Evolutionary conservation across 2,797 vertebrate species (phyloP), one percentile per base, ranked within the genome.

Genomic region (Anas capensis): DNA sequence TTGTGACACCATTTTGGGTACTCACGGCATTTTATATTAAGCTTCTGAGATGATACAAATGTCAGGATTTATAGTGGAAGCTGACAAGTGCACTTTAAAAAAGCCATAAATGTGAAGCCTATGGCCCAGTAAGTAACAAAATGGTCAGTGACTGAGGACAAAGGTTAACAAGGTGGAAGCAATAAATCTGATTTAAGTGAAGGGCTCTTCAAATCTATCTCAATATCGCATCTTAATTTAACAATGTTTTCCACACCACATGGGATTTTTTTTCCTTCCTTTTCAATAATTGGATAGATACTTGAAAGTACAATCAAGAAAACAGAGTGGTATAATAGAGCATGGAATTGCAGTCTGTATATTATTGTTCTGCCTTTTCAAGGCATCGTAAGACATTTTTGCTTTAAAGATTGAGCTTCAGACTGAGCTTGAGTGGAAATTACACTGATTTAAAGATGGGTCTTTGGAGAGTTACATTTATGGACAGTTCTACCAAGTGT

Each of bases 81-180:
- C 49, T 82, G 44, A 91, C 40, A 79, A 95, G 36, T 49, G 34
- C 64, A 69, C 11, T 89, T 95, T 60, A 88, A 49, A 60, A 81
- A 56, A 48, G 38, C 16, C 2, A 7, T 89, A 83, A 86, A 91
- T 61, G 42, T 58, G 72, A 80, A 69, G 62, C 61, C 68, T 68
- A 51, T 68, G 61, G 34, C 77, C 58, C 34, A n/a, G 33, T 38
- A 34, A 48, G 64, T 90, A 76, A 49, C 53, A 86, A 77, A 90
- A 82, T 6, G 71, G 71, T 88, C 86, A 86, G 44, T 19, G 66
- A 31, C 49, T 19, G 53, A 69, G 64, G 46, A 84, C 70, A 95
- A 95, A 95, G 84, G 90, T 86, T 92, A 95, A 92, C 64, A 84
- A 88, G 44, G 57, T 81, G 18, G 60, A 92, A 95, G 80, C 27